A percentile compares a stretch with the other conserved stretches of the same genome.
Conservation (phyloP, 2,888 invertebrate species). For the Caenorhabditis sp. region DNA sequence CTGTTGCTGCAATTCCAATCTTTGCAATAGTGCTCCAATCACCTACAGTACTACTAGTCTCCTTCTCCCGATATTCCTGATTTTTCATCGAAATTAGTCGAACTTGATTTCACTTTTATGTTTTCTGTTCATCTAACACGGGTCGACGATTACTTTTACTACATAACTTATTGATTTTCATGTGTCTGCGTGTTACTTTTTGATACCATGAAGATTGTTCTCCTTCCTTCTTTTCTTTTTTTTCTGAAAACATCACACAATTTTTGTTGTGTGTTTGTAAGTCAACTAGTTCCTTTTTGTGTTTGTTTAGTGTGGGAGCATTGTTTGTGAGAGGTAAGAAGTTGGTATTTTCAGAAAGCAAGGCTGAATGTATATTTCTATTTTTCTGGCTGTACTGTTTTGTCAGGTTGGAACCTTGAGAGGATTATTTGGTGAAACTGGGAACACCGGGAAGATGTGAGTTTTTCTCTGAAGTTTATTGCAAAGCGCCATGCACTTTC, state of each 20-base stretch:
- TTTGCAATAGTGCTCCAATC: slow-evolving; percentile 23
- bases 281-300: not conserved
- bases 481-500: too few species aligned
- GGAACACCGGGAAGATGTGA: not conserved
- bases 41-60: not conserved
- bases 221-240: slow-evolving; percentile 1
- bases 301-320: not conserved
- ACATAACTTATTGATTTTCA: not conserved
- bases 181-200: not conserved
- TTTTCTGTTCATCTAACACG: not conserved
- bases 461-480: too few species aligned
- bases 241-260: not conserved
- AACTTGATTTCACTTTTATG: not conserved
- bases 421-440: not conserved
- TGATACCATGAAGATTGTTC: not conserved
- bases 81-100: not conserved
- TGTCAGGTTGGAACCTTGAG: not conserved
- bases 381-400: not conserved
- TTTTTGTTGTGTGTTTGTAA: slow-evolving; percentile 1
- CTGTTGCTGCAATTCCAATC: slow-evolving; percentile 36
- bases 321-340: not conserved
- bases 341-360: not conserved
- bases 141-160: not conserved
- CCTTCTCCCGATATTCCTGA: not conserved
- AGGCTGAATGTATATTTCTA: not conserved